Conservation (phyloP, 30 jellyfish, hydroid and myxozoan genomes). For the Haliclystus octoradiatus region DNA sequence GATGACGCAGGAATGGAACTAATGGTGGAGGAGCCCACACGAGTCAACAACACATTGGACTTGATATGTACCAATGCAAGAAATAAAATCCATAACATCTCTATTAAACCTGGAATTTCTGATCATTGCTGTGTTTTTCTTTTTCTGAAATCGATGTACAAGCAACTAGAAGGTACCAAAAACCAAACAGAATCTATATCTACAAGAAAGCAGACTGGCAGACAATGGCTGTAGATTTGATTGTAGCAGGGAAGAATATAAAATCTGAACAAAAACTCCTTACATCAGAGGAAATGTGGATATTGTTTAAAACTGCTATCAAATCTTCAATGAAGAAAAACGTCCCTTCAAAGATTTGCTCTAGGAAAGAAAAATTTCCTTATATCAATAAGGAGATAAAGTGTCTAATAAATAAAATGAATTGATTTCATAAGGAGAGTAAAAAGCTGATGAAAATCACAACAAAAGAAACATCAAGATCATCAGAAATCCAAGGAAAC, state of each 20-base stretch:
- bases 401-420: background rate
- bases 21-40: constrained; percentile 9
- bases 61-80: constrained; percentile 1
- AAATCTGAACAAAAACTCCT: background rate
- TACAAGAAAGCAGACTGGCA: constrained; percentile 22
- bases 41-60: constrained; percentile 21
- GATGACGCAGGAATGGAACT: constrained; percentile 1
- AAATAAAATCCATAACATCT: background rate
- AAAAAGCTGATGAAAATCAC: too few relatives aligned
- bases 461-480: too few relatives aligned
- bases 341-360: background rate
- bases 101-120: constrained; percentile 10
- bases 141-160: constrained; percentile 16
- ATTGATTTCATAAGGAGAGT: background rate
- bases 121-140: constrained; percentile 22
- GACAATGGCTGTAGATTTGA: constrained; percentile 2
- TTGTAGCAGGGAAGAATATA: background rate
- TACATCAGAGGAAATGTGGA: background rate
- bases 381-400: background rate
- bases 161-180: constrained; percentile 4
- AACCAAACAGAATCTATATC: constrained; percentile 9
- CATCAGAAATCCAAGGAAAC: too few relatives aligned
- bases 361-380: background rate
- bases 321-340: background rate
- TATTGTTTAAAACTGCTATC: background rate